A percentile compares a stretch with the other conserved stretches of the same genome.
These are phyloP conservation scores for Asarcornis scutulata DNA, from an alignment of 2,113 vertebrate species.

Conservation along the genomic window DNA sequence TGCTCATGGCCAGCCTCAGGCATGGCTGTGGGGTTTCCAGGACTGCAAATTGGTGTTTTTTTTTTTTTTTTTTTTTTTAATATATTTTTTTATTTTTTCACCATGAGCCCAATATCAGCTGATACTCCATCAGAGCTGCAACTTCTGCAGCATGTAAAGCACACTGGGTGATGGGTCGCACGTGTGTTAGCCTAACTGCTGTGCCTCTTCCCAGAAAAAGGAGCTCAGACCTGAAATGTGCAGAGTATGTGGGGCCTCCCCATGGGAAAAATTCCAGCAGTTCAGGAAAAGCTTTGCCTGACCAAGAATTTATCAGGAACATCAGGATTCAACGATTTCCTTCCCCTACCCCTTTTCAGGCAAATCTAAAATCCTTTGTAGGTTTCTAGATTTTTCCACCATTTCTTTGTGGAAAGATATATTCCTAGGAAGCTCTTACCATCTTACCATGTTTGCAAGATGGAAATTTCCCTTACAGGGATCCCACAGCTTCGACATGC, in stretches of 20 bases:
- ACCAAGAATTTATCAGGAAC: background rate
- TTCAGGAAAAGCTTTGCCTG: background rate
- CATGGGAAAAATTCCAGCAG: background rate
- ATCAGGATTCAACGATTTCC: background rate
- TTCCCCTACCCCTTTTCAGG: background rate
- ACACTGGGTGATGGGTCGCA: rapidly evolving
- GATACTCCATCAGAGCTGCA: background rate
- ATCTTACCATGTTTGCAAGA: background rate
- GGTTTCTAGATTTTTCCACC: background rate
- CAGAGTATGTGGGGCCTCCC: background rate
- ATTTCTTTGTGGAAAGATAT: background rate
- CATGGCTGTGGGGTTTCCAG: background rate
- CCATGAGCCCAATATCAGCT: background rate
- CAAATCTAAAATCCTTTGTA: background rate
- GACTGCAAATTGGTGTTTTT: background rate
- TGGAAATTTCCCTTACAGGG: background rate
- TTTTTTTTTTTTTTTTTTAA: no score
- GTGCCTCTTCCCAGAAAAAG: background rate
- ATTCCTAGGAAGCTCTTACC: background rate
- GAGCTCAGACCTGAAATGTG: background rate
- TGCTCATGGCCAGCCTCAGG: background rate
- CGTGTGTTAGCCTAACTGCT: rapidly evolving
- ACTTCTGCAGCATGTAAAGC: background rate
- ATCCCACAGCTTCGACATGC: background rate
- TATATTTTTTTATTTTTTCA: background rate